Conservation (phyloP, 2,888 invertebrate species). For the Synanthedon tipuliformis region DNA sequence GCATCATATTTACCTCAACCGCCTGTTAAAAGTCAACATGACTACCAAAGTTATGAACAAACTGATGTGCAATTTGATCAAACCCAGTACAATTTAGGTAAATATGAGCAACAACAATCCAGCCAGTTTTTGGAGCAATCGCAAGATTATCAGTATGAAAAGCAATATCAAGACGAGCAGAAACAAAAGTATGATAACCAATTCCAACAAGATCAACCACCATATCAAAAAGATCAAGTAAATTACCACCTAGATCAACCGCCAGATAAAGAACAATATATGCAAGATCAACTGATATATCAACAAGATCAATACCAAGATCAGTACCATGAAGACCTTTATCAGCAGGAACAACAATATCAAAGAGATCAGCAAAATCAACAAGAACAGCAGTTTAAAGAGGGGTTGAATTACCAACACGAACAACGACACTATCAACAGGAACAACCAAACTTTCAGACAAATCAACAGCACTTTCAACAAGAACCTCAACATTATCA, state of each 20-base stretch:
- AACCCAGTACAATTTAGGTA: conserved; percentile 15
- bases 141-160: conserved; percentile 18
- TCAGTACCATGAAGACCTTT: conserved; percentile 18
- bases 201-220: conserved; percentile 7
- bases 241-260: conserved; percentile 17
- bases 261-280: conserved; percentile 12
- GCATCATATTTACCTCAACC: conserved; percentile 44
- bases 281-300: conserved; percentile 18
- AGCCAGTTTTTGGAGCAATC: conserved; percentile 17
- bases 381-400: conserved; percentile 14
- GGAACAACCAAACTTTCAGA: conserved; percentile 7
- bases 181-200: conserved; percentile 12
- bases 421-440: conserved; percentile 20
- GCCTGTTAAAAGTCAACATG: background rate
- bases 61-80: conserved; percentile 30
- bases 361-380: conserved; percentile 16
- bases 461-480: conserved; percentile 14
- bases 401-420: conserved; percentile 10
- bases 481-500: conserved; percentile 23
- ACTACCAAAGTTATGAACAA: conserved; percentile 33
- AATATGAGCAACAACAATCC: conserved; percentile 8
- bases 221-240: conserved; percentile 11
- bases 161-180: conserved; percentile 6
- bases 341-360: conserved; percentile 17
- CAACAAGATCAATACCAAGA: conserved; percentile 26